Evolutionary conservation across 2,888 invertebrate species (phyloP).

Genomic region (Ichneumoninae sp.): DNA sequence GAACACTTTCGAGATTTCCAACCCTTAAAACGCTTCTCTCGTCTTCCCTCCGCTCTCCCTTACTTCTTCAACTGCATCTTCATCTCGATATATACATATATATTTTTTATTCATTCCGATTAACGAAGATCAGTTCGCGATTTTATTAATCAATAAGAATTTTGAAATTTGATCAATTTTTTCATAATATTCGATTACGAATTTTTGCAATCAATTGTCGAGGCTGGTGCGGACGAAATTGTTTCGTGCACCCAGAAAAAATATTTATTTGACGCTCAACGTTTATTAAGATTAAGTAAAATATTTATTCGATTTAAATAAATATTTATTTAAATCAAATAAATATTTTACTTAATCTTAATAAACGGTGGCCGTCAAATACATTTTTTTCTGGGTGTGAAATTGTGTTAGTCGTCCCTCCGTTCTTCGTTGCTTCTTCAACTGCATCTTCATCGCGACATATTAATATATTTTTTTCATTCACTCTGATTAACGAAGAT

Average conservation of each 20-base stretch:
- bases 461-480: not conserved
- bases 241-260: slow-evolving; percentile 27
- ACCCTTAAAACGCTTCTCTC: slow-evolving; percentile 57
- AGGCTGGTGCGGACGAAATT: slow-evolving; percentile 1
- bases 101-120: slow-evolving; percentile 6
- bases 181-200: not conserved
- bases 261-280: too few species aligned
- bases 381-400: not conserved
- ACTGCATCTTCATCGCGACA: slow-evolving; percentile 10
- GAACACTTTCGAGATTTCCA: slow-evolving; percentile 66
- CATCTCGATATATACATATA: not conserved
- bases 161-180: not conserved
- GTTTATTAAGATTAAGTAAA: too few species aligned
- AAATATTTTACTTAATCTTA: too few species aligned
- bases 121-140: not conserved
- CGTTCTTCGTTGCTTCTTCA: slow-evolving; percentile 27
- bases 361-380: too few species aligned
- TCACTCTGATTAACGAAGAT: not conserved
- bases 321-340: too few species aligned
- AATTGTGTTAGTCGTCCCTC: slow-evolving; percentile 42
- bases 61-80: slow-evolving; percentile 28
- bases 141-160: not conserved
- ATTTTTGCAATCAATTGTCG: slow-evolving; percentile 26
- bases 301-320: too few species aligned
- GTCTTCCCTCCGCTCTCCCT: slow-evolving; percentile 37